phyloP scores from a whole-genome alignment of 2,888 invertebrate genomes.

The Mystacides longicornis region DNA sequence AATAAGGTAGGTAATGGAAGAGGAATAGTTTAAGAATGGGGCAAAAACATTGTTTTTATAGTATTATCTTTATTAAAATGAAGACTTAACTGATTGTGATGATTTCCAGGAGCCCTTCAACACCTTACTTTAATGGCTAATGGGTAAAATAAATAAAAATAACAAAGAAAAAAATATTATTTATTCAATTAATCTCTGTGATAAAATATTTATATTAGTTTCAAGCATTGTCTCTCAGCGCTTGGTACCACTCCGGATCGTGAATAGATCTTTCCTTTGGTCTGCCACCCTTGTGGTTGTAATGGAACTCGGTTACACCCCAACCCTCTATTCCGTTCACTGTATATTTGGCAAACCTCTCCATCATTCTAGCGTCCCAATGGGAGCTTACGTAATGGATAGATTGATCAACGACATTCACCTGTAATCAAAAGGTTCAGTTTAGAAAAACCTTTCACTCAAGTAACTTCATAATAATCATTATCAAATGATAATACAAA shows the following conservation, averaged over 20 bases:
- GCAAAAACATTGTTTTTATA: no score
- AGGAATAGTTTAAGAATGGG: no score
- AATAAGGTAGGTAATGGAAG: no score
- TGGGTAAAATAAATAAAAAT: no score
- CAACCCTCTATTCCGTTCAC: constrained; percentile 60
- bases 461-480: neutral
- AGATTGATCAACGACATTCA: constrained; percentile 51
- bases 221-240: constrained; percentile 31
- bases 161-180: no score
- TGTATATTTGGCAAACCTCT: constrained; percentile 48
- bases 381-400: constrained; percentile 59
- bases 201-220: neutral
- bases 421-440: constrained; percentile 33
- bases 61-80: no score
- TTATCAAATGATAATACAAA: neutral
- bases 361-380: constrained; percentile 61
- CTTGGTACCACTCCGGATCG: constrained; percentile 53
- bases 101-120: no score
- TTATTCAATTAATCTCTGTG: no score
- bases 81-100: no score
- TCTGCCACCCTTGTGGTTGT: constrained; percentile 51
- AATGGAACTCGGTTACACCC: constrained; percentile 69
- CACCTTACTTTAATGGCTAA: no score
- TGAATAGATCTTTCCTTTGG: constrained; percentile 38
- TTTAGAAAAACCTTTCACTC: neutral